Percentiles rank a stretch among this genome's conserved stretches.
phyloP scores from a whole-genome alignment of 2,888 invertebrate species.

The Leistus spinibarbis region DNA sequence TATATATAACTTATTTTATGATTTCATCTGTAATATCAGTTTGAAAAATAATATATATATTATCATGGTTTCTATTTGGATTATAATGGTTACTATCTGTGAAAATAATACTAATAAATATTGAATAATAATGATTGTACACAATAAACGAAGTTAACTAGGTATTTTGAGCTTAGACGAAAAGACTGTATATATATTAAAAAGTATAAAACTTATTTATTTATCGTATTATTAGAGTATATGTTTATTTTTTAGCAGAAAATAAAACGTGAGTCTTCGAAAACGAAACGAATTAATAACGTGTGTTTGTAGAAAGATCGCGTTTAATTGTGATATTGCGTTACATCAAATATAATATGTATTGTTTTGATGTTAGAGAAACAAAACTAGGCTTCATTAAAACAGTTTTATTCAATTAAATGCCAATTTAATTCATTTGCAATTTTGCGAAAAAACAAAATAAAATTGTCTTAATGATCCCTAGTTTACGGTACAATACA shows the following conservation, averaged over 20 bases:
- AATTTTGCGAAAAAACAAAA: too few species aligned
- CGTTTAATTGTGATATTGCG: conserved; percentile 45
- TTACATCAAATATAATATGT: conserved; percentile 39
- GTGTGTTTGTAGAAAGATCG: conserved; percentile 44
- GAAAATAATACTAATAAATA: background rate
- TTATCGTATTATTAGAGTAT: conserved; percentile 35
- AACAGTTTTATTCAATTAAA: too few species aligned
- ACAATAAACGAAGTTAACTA: conserved; percentile 14
- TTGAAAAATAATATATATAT: background rate
- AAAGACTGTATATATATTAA: conserved; percentile 50
- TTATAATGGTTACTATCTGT: background rate
- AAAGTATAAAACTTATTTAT: conserved; percentile 35
- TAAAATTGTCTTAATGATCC: background rate
- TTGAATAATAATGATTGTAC: background rate
- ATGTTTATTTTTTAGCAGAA: conserved; percentile 30
- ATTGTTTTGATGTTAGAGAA: conserved; percentile 36
- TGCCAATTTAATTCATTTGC: too few species aligned
- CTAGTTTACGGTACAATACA: background rate
- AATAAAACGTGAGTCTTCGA: conserved; percentile 42
- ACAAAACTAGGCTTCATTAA: background rate
- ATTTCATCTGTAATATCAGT: background rate
- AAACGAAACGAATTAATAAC: conserved; percentile 47
- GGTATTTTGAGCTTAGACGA: conserved; percentile 47
- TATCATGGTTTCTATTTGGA: background rate
- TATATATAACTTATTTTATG: conserved; percentile 1